Base-by-base conservation (phyloP, 2,113 vertebrate genomes). In the Plestiodon gilberti region DNA sequence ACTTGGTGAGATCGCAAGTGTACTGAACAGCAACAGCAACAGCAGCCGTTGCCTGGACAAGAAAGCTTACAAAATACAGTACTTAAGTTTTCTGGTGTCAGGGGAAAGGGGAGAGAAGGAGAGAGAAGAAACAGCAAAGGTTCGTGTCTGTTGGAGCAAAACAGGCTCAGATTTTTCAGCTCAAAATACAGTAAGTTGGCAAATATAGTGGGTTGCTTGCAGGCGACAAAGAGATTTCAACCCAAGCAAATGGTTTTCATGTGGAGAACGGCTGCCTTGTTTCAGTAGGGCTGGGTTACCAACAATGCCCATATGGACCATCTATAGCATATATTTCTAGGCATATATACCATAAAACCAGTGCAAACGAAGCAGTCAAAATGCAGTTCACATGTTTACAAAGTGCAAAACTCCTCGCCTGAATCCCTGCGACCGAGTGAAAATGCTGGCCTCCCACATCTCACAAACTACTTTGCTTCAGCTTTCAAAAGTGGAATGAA, bases 361-460 rank as follows among this genome's bases (percentile, higher is more conserved):
- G 97, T 97, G 96, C 96, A 97, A 97, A 96, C 94, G 95, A 95
- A 95, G 92, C 95, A 95, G 94, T 91, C 93, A 92, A 94, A 95
- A 95, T 94, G 94, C 91, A 96, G 91, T 95, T 96, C 89, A 95
- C 91, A 93, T 96, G 93, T 95, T 95, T 95, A 97, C 93, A 97
- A 96, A 96, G 96, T 96, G 95, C 96, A 96, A 95, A 94, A 93
- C 93, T 48, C 43, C 23, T 94, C 93, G 90, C 93, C 91, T 87
- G 92, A 95, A 89, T 86, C 90, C 91, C 94, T 89, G 90, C 92
- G 89, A 64, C 1, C 89, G 93, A 95, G 89, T 78, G 43, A 64
- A 88, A 93, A 94, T 6, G 87, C 92, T 94, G 1, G 9, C 90
- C 91, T 94, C 90, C 91, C 89, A 94, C 87, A 94, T 93, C 91